phyloP scores from a whole-genome alignment of 2,113 vertebrate genomes.

The Pterocles gutturalis region DNA sequence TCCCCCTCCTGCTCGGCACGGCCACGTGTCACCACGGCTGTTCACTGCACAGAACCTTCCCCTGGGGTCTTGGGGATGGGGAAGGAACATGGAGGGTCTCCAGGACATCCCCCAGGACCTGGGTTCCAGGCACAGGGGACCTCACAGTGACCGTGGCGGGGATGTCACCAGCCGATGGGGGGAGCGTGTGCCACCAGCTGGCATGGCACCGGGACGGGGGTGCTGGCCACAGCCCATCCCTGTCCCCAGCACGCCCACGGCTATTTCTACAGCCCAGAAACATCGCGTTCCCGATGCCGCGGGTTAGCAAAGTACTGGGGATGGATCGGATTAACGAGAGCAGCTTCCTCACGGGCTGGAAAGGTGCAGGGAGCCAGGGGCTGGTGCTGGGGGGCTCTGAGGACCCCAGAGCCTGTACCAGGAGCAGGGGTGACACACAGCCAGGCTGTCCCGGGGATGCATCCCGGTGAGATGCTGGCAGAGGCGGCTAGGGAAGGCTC shows the following conservation, averaged over 20 bases:
- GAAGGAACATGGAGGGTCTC: not conserved
- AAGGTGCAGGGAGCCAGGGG: not conserved
- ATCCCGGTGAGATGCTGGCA: not conserved
- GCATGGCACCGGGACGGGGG: not conserved
- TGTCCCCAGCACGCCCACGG: fast-evolving
- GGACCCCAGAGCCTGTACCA: not conserved
- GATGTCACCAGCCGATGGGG: not conserved
- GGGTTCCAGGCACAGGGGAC: not conserved
- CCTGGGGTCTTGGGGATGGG: fast-evolving
- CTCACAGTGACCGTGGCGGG: fast-evolving
- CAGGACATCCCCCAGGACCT: not conserved
- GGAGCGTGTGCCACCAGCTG: not conserved
- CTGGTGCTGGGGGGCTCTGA: not conserved
- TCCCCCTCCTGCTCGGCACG: fast-evolving
- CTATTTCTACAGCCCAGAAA: not conserved
- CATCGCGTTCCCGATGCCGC: not conserved
- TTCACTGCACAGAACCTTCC: not conserved
- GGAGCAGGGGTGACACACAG: not conserved
- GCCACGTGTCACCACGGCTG: not conserved
- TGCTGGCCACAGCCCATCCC: not conserved
- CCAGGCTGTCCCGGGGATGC: not conserved
- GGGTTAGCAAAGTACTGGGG: not conserved
- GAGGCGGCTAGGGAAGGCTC: not conserved
- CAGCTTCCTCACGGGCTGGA: not conserved
- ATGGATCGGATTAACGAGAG: not conserved